Conservation (phyloP, 1,140 invertebrate species). For the Bicyclus anynana region DNA sequence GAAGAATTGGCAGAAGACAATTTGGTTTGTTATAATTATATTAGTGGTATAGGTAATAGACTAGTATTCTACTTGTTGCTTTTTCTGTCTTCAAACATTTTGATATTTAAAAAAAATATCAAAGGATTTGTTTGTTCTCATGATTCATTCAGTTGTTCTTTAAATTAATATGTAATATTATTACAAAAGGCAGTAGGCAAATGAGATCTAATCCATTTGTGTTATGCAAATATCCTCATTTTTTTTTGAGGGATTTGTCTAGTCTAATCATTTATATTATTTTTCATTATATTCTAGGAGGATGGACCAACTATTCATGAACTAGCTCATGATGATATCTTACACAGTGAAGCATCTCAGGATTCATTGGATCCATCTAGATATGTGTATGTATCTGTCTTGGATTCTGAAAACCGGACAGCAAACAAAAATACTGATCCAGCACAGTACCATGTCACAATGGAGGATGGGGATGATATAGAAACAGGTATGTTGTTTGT, state of each 20-base stretch:
- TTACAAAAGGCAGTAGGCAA: too few species aligned
- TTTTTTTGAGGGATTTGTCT: too few species aligned
- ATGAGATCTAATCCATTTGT: too few species aligned
- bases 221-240: too few species aligned
- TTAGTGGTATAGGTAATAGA: too few species aligned
- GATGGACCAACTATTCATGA: constrained; percentile 75
- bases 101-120: too few species aligned
- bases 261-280: too few species aligned
- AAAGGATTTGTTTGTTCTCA: too few species aligned
- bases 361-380: constrained; percentile 42
- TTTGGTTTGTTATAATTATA: constrained; percentile 40
- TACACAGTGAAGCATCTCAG: constrained; percentile 53
- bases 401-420: constrained; percentile 19
- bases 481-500: constrained; percentile 42
- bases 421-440: constrained; percentile 34
- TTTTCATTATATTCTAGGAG: constrained; percentile 44
- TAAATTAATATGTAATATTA: too few species aligned
- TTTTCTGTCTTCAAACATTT: too few species aligned
- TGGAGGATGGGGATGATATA: constrained; percentile 64
- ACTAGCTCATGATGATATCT: constrained; percentile 62
- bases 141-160: too few species aligned
- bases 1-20: constrained; percentile 67
- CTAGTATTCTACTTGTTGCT: too few species aligned
- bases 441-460: constrained; percentile 60
- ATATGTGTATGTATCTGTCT: constrained; percentile 48